Evolutionary conservation across 2,888 invertebrate genomes (phyloP), one percentile per base, ranked within the genome.

Genomic region (Dicranocentrus wangi): DNA sequence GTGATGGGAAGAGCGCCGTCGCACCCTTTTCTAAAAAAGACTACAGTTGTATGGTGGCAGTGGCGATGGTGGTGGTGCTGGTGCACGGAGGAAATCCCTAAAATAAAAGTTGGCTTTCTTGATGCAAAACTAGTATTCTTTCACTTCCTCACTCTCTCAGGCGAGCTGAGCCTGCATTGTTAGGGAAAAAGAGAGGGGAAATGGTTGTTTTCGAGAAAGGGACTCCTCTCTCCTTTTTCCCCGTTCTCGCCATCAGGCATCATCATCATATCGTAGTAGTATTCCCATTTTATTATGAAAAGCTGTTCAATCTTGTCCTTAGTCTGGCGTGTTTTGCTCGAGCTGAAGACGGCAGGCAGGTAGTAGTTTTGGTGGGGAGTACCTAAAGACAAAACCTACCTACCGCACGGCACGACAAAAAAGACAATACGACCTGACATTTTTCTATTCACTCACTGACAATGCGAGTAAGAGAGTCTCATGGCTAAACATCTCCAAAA

Each of bases 1-100:
- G 17, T 3, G 3, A 27, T n/a, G 25, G 58, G 25, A 25, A 58
- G 58, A 58, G 58, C 58, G 58, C 58, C 58, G 58, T 58, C 58
- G 58, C 58, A 58, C 58, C 58, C 58, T 58, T 58, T 23, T 25
- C 10, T 58, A 25, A 15, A 58, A 25, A 23, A 23, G n/a, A n/a
- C n/a, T n/a, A 23, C 25, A 15, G 1, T 23, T 25, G 13, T 21
- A 47, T n/a, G 15, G 10, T 1, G 23, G 3, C 47, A 47, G 10
- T 1, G 23, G 3, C 10, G 10, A 15, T 13, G 25, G 25, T 2
- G 58, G 7, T 55, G 21, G 13, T n/a, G 15, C 13, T 58, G 25
- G 58, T 27, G 58, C 27, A 25, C 21, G n/a, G 25, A 58, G 58
- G 25, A 47, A 58, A 58, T 51, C 51, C 19, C 51, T 17, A n/a